These are phyloP conservation scores for Apostichopus parvimensis DNA, from an alignment of 35 echinoderm and acorn worm species.

Conservation along the genomic window DNA sequence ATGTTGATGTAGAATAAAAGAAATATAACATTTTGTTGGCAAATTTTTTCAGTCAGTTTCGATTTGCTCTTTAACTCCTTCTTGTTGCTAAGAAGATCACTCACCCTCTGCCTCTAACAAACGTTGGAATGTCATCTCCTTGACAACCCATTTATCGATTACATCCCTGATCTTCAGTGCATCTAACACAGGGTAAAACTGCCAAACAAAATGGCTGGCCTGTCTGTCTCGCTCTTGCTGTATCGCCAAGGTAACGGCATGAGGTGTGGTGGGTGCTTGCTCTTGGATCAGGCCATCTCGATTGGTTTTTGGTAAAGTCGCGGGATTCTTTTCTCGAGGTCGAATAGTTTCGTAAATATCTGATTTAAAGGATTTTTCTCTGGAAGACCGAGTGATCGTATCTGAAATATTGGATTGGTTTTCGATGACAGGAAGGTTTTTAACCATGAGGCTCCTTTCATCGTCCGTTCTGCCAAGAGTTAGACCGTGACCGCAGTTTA, in stretches of 20 bases:
- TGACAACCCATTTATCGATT: slow-evolving; percentile 13
- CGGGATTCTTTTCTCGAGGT: not conserved
- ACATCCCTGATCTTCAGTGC: not conserved
- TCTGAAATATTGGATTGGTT: not conserved
- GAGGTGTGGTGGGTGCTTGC: not conserved
- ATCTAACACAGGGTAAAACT: not conserved
- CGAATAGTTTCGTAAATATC: not conserved
- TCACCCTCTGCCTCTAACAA: slow-evolving; percentile 19
- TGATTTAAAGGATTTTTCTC: not conserved
- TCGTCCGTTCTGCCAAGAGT: too few species aligned
- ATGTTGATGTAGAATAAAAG: too few species aligned
- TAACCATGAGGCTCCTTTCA: too few species aligned
- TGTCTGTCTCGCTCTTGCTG: not conserved
- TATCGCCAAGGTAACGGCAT: slow-evolving; percentile 20
- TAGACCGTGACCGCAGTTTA: too few species aligned
- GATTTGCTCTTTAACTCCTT: too few species aligned
- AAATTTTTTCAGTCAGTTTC: too few species aligned
- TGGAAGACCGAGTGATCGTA: not conserved
- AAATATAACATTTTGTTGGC: too few species aligned
- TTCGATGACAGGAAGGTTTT: too few species aligned
- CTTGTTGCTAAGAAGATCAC: not conserved
- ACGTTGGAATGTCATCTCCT: not conserved
- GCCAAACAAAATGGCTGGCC: slow-evolving; percentile 33
- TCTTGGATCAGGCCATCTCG: not conserved
- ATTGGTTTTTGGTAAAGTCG: not conserved